phyloP scores from a whole-genome alignment of 2,888 invertebrate genomes.

The Thereva unica region DNA sequence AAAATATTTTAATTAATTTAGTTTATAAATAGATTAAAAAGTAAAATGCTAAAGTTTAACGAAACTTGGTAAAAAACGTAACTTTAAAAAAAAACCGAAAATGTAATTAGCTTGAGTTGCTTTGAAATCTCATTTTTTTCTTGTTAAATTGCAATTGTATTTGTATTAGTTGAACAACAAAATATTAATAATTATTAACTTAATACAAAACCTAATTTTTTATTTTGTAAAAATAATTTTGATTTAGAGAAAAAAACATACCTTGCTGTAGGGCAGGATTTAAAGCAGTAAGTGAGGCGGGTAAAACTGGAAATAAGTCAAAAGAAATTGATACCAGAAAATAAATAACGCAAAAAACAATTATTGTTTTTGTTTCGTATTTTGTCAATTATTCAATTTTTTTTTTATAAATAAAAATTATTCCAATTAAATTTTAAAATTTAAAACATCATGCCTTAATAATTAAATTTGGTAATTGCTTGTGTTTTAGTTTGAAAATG shows the following conservation, averaged over 20 bases:
- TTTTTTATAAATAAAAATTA: slow-evolving; percentile 12
- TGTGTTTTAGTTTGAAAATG: slow-evolving; percentile 10
- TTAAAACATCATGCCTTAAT: slow-evolving; percentile 15
- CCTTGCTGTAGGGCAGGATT: slow-evolving; percentile 58
- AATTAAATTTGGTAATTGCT: slow-evolving; percentile 19
- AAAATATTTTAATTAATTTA: slow-evolving; percentile 4
- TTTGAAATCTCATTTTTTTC: no score
- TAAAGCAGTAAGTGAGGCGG: slow-evolving; percentile 56
- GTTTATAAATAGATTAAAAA: neutral
- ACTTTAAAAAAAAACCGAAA: neutral
- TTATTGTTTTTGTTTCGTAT: slow-evolving; percentile 21
- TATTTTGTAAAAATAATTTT: neutral
- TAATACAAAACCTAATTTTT: neutral
- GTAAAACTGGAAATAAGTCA: slow-evolving; percentile 50
- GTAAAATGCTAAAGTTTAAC: neutral
- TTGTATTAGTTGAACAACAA: neutral
- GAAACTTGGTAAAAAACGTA: neutral
- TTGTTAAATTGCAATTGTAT: no score
- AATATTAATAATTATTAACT: neutral
- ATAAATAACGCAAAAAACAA: slow-evolving; percentile 27
- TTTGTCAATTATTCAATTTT: slow-evolving; percentile 7
- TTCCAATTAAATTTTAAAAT: slow-evolving; percentile 13
- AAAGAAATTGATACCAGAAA: slow-evolving; percentile 31
- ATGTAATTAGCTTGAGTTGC: neutral
- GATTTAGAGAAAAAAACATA: slow-evolving; percentile 39